Percentiles rank a stretch among this genome's conserved stretches.
phyloP scores from a whole-genome alignment of 2,113 vertebrate genomes.

The Ailurus styani region DNA sequence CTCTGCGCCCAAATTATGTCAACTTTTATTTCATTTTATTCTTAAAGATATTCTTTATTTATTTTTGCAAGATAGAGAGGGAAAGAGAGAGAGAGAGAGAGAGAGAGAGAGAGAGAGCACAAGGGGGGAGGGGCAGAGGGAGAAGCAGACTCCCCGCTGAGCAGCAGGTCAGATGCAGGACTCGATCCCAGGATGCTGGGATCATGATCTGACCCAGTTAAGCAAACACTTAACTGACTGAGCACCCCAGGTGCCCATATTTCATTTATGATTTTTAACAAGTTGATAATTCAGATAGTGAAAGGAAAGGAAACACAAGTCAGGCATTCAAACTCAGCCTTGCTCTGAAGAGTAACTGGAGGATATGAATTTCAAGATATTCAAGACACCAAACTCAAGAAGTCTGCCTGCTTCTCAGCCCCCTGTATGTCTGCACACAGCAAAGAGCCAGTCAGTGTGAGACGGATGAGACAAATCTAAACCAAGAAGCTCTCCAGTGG shows the following conservation, averaged over 20 bases:
- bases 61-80: too few relatives aligned
- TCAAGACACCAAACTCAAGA: not conserved
- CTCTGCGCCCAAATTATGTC: not conserved
- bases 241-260: too few relatives aligned
- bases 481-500: not conserved
- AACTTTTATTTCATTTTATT: not conserved
- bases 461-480: not conserved
- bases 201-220: too few relatives aligned
- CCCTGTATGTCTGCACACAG: fast-evolving
- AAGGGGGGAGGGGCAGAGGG: too few relatives aligned
- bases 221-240: too few relatives aligned
- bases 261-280: not conserved
- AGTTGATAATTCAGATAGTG: not conserved
- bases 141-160: too few relatives aligned
- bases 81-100: too few relatives aligned
- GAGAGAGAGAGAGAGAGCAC: too few relatives aligned
- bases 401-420: not conserved
- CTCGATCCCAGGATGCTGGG: too few relatives aligned
- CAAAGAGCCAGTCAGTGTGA: not conserved
- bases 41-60: too few relatives aligned
- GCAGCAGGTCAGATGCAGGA: too few relatives aligned
- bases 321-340: not conserved
- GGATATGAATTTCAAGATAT: not conserved
- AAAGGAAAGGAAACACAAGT: not conserved
- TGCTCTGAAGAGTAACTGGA: not conserved